Evolutionary conservation across 1,140 invertebrate genomes (phyloP).

Genomic region (Panulirus ornatus): DNA sequence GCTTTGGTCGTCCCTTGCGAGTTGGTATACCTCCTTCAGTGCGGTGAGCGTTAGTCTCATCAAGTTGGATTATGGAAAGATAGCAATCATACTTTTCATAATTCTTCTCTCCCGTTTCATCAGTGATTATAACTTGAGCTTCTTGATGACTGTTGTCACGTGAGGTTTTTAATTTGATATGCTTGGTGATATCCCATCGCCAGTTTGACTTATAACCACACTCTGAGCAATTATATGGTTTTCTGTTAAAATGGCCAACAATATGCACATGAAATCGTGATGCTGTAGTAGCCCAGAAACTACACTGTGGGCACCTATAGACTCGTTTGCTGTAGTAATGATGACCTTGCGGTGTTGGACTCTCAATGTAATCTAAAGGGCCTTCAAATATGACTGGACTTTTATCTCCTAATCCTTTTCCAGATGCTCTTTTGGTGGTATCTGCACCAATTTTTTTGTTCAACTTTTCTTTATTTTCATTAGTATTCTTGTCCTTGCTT

Average conservation of each 20-base stretch:
- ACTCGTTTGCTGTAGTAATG: conserved; percentile 79
- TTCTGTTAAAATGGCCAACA: conserved; percentile 93
- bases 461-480: conserved; percentile 22
- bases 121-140: conserved; percentile 91
- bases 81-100: conserved; percentile 95
- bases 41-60: conserved; percentile 71
- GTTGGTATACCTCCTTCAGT: conserved; percentile 73
- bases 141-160: conserved; percentile 88
- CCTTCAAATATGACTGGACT: conserved; percentile 31
- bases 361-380: conserved; percentile 62
- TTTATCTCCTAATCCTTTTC: conserved; percentile 62
- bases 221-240: conserved; percentile 95
- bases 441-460: conserved; percentile 74
- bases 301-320: conserved; percentile 93
- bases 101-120: conserved; percentile 92
- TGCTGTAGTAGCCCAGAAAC: conserved; percentile 92
- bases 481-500: conserved; percentile 51
- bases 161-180: conserved; percentile 92
- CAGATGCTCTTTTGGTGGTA: conserved; percentile 76
- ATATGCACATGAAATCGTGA: conserved; percentile 95
- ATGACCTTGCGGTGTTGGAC: conserved; percentile 35
- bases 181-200: conserved; percentile 97
- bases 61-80: conserved; percentile 85
- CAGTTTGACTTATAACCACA: conserved; percentile 89
- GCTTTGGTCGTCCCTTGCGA: conserved; percentile 69